Base-by-base conservation (phyloP, 2,113 vertebrate genomes). In the Gallinago paraguaiae region DNA sequence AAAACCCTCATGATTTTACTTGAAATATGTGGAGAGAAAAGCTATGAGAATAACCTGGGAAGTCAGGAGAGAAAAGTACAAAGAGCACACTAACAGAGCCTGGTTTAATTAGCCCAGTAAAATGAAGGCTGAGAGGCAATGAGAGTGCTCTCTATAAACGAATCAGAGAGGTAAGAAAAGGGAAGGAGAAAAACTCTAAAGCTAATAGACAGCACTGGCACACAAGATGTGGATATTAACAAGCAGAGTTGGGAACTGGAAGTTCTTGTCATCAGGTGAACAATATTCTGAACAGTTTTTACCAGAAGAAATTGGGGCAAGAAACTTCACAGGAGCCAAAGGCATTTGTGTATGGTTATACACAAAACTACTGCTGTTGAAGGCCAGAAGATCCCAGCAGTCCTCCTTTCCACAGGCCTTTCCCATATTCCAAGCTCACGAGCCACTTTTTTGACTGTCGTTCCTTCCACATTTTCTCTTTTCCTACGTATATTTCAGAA, bases 81-180 rank as follows among this genome's bases (percentile, higher is more conserved):
- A 86, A 86, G 7, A 84, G 13, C 13, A 59, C 39, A 57, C 28
- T 22, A 86, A 83, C 1, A 10, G 11, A 61, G 9, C 13, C n/a
- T 64, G 23, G 14, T 70, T 94, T 94, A 84, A 89, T 70, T 67
- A 95, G 84, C 8, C 22, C 6, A 63, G 65, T 74, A 39, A 96
- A 94, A 92, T 13, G 25, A 88, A 84, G 80, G 9, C 69, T 91
- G 48, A 91, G 64, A 83, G 11, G n/a, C 37, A 91, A n/a, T 23
- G 18, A 77, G 39, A 74, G 22, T 43, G 45, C 37, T 63, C n/a
- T 67, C n/a, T 65, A 16, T 50, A 81, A 90, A 92, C 14, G 45
- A 81, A 90, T 7, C 50, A 80, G 23, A 16, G 24, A 60, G 33
- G 8, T 50, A 88, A 88, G n/a, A 83, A 93, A 77, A 63, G 6